Base-by-base conservation (phyloP, 2,113 vertebrate species). In the Halichoerus grypus region DNA sequence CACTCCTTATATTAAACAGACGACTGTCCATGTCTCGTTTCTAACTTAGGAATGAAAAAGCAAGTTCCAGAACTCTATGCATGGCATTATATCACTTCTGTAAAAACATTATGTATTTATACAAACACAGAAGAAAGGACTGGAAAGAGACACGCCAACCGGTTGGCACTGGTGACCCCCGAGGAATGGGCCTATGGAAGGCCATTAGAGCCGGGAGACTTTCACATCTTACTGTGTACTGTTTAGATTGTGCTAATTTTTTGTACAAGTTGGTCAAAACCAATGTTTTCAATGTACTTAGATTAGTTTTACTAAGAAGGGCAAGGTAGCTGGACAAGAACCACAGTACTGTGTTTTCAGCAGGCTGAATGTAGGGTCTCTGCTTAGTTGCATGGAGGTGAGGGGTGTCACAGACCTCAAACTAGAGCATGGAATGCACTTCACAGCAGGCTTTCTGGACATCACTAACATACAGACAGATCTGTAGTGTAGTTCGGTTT, bases 301-400 rank as follows among this genome's bases (percentile, higher is more conserved):
- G 36, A 26, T 95, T 88, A 3, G 10, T 83, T 94, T 96, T 79
- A 55, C 67, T 65, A 80, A 82, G 80, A 95, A 72, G 55, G 21
- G 2, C 21, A 84, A 80, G 1, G 21, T 13, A 22, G 11, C 51
- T 81, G 16, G n/a, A 39, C 33, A 86, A 83, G n/a, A 77, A 33
- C 33, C 14, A 18, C 26, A 85, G 24, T n/a, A 42, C 76, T 59
- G n/a, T 51, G 36, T 91, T 51, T 71, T 94, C 31, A 59, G 33
- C 51, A 21, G 9, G 46, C 8, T 59, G 42, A 16, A 57, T 1
- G 0, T 24, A 28, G 11, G 6, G 22, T 85, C 36, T 91, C 42
- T 82, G 46, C 67, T 63, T 63, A 14, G 28, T 49, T 33, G 26
- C 46, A 0, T 67, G 1, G 26, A 65, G 9, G 10, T 14, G 31